Percentiles rank a stretch among this genome's conserved stretches.
Conservation (phyloP, 2,113 vertebrate genomes). For the Mustela nigripes region DNA sequence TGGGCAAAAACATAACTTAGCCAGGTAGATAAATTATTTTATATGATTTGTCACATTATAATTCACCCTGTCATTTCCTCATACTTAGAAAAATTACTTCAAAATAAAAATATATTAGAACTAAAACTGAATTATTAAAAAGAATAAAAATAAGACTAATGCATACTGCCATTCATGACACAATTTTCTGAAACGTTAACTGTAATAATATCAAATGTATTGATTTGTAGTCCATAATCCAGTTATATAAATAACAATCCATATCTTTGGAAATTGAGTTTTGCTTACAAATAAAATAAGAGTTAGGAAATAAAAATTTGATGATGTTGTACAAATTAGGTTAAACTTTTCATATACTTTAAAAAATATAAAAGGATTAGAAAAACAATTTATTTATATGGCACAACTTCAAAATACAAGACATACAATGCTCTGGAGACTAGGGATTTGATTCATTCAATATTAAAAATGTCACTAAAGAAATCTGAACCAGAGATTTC, state of each 20-base stretch:
- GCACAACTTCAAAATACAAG: conserved; percentile 72
- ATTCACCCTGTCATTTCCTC: conserved; percentile 81
- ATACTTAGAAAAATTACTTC: conserved; percentile 83
- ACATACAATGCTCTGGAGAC: conserved; percentile 71
- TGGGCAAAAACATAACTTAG: neutral
- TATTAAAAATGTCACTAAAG: conserved; percentile 67
- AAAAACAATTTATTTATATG: conserved; percentile 84
- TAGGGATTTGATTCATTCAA: conserved; percentile 58
- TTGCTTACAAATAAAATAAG: conserved; percentile 87
- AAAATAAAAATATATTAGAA: conserved; percentile 83
- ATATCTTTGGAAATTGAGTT: conserved; percentile 88
- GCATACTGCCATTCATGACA: conserved; percentile 81
- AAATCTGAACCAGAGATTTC: conserved; percentile 59
- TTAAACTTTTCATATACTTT: conserved; percentile 89
- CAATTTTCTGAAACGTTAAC: conserved; percentile 87
- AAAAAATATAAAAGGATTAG: conserved; percentile 86
- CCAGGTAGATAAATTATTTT: conserved; percentile 79
- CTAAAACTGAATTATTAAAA: conserved; percentile 85
- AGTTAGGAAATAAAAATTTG: conserved; percentile 88
- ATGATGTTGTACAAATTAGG: conserved; percentile 88
- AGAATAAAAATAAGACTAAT: conserved; percentile 85
- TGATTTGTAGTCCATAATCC: conserved; percentile 87
- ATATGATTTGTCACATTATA: conserved; percentile 77
- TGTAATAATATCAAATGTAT: conserved; percentile 88
- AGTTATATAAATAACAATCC: conserved; percentile 86